Evolutionary conservation across 2,113 vertebrate genomes (phyloP), one percentile per base, ranked within the genome.

Genomic region (Phycodurus eques): DNA sequence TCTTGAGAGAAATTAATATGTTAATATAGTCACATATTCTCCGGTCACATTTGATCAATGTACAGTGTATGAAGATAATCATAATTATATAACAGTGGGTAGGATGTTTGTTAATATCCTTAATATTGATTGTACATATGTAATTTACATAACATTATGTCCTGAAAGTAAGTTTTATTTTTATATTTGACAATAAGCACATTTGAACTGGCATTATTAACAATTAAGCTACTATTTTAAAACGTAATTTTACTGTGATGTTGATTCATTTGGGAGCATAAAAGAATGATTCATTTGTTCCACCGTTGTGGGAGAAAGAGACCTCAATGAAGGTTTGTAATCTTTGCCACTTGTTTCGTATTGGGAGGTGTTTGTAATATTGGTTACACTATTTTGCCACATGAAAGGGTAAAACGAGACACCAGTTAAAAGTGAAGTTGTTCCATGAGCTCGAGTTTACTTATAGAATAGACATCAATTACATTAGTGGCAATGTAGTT

Each of bases 111-210:
- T 27, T 27, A 27, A 27, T 27, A 27, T 27, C 27, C 27, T 27
- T 27, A 27, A 27, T 27, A 27, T 39, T 39, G 35, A 39, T 39
- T 39, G 6, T 6, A 39, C 35, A 39, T 39, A 39, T 39, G 35
- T 39, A 39, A 39, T 39, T 39, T 39, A 5, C 6, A 39, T 6
- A 39, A 39, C 35, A 39, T 39, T 39, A 39, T 39, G 35, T 6
- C 6, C 4, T 39, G 35, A 6, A 39, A 39, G 6, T 39, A 39
- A 39, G 6, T 53, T 19, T 53, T 17, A 14, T 49, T 19, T 19
- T 15, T 17, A 46, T 64, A 80, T 72, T 84, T 87, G 73, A 71
- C 72, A 80, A 67, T 78, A 77, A 88, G 59, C 56, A 78, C 76
- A 75, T 79, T 83, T 80, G 67, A 70, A 67, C 15, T 17, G 1